phyloP scores from a whole-genome alignment of 1,140 invertebrate species.

The Aphelenchoides avenae region DNA sequence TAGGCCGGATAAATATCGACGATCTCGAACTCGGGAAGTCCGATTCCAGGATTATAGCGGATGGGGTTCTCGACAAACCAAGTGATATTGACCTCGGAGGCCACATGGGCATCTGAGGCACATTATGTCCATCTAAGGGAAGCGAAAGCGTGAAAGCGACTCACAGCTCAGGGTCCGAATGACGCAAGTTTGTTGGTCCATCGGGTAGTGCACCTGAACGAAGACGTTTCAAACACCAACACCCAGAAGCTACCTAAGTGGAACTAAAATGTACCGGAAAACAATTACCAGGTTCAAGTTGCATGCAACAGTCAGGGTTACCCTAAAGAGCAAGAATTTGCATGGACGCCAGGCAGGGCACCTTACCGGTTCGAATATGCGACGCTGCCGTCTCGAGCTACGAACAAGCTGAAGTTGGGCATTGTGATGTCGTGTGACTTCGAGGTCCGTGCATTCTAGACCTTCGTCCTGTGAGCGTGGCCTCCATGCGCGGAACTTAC shows the following conservation, averaged over 20 bases:
- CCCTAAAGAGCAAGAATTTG: too few species aligned
- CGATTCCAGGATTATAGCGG: slow-evolving; percentile 51
- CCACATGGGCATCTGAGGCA: slow-evolving; percentile 59
- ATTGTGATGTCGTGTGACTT: too few species aligned
- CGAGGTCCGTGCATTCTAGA: too few species aligned
- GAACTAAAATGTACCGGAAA: too few species aligned
- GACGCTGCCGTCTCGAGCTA: too few species aligned
- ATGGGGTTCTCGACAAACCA: slow-evolving; percentile 52
- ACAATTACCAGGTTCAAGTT: slow-evolving; percentile 47
- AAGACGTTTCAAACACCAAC: neutral
- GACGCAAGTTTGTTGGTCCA: slow-evolving; percentile 50
- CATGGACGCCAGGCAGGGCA: too few species aligned
- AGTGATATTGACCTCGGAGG: slow-evolving; percentile 50
- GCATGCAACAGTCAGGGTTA: slow-evolving; percentile 52
- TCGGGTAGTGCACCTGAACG: slow-evolving; percentile 45
- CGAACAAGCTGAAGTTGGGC: too few species aligned
- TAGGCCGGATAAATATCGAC: slow-evolving; percentile 40
- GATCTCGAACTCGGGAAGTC: slow-evolving; percentile 54
- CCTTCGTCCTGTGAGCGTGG: too few species aligned
- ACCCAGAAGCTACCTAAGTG: too few species aligned
- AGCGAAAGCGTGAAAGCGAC: slow-evolving; percentile 15
- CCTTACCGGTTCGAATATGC: too few species aligned
- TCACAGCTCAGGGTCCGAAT: slow-evolving; percentile 47
- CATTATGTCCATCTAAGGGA: too few species aligned
- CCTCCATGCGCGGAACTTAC: too few species aligned